Percentiles rank a stretch among this genome's conserved stretches.
Evolutionary conservation across 2,888 invertebrate genomes (phyloP).

Genomic region (Taenaris catops): DNA sequence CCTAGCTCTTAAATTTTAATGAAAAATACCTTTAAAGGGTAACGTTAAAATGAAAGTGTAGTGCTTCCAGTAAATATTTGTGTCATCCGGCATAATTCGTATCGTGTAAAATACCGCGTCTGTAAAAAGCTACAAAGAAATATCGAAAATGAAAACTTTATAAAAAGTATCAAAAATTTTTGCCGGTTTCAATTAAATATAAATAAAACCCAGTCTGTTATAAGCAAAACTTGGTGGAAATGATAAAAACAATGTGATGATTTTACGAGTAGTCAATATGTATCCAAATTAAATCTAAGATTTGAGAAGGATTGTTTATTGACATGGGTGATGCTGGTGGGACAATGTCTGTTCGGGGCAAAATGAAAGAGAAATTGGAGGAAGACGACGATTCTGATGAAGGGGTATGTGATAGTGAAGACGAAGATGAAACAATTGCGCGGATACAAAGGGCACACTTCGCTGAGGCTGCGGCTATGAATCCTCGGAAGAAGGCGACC

Average conservation of each 20-base stretch:
- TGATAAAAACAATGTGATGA: constrained; percentile 8
- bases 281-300: constrained; percentile 19
- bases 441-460: constrained; percentile 70
- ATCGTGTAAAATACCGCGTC: constrained; percentile 53
- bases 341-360: constrained; percentile 45
- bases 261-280: constrained; percentile 20
- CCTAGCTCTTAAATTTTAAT: constrained; percentile 41
- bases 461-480: constrained; percentile 68
- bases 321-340: constrained; percentile 58
- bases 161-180: constrained; percentile 14
- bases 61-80: constrained; percentile 45
- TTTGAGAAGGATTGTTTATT: constrained; percentile 15
- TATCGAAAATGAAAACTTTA: constrained; percentile 34
- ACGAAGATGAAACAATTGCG: constrained; percentile 71
- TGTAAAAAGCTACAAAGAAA: constrained; percentile 60
- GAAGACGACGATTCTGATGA: constrained; percentile 59
- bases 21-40: constrained; percentile 28
- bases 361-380: constrained; percentile 46
- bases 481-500: constrained; percentile 50
- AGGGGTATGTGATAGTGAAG: constrained; percentile 62
- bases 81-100: constrained; percentile 55
- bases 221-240: constrained; percentile 7
- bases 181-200: constrained; percentile 10
- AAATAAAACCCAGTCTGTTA: constrained; percentile 12
- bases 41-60: constrained; percentile 33